phyloP scores from a whole-genome alignment of 92 coral and sea anemone species.

The Epizoanthus illoricatus region DNA sequence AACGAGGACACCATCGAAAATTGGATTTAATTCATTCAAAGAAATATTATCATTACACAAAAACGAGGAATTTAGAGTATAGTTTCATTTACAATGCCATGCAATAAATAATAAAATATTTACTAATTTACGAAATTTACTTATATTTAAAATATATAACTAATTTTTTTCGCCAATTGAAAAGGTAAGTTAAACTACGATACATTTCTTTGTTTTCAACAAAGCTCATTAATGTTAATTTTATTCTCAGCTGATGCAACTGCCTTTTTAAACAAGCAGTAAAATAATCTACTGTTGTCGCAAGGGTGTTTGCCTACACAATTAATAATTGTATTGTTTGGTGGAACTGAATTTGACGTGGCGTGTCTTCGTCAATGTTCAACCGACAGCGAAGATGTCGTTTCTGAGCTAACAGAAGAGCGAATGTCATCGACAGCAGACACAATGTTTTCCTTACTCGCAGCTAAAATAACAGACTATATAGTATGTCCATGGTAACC shows the following conservation, averaged over 20 bases:
- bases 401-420: not conserved
- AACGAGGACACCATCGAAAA: no score
- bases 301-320: slow-evolving; percentile 9
- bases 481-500: not conserved
- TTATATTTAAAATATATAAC: no score
- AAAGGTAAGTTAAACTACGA: not conserved
- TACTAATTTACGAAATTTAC: no score
- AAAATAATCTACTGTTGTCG: not conserved
- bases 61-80: no score
- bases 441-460: not conserved
- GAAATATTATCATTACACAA: no score
- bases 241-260: not conserved
- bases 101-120: no score
- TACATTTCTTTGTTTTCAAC: not conserved
- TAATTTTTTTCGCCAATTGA: not conserved
- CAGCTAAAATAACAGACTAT: slow-evolving; percentile 25
- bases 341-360: slow-evolving; percentile 8
- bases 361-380: not conserved
- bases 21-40: no score
- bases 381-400: not conserved
- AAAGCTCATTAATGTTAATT: not conserved
- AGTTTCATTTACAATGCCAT: no score
- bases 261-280: not conserved
- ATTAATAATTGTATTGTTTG: not conserved
- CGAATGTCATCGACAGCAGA: not conserved